Evolutionary conservation across 2,113 vertebrate genomes (phyloP).

Genomic region (Fregetta grallaria): DNA sequence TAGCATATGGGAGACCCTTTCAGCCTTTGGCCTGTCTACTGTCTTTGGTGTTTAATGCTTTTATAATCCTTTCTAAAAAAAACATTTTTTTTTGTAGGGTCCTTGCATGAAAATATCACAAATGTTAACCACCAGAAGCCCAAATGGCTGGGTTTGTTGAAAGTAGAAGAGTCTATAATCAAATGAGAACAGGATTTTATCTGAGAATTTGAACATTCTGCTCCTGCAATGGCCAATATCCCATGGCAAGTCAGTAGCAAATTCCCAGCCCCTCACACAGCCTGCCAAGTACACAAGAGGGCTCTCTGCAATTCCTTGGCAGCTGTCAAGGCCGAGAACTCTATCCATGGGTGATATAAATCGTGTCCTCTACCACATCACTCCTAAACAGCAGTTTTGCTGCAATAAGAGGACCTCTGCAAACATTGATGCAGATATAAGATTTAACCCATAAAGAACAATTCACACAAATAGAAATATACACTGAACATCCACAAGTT

Average conservation of each 20-base stretch:
- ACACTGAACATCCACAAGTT: not conserved
- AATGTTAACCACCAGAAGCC: not conserved
- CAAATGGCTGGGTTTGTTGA: not conserved
- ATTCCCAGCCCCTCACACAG: not conserved
- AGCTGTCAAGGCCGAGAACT: not conserved
- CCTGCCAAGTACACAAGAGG: not conserved
- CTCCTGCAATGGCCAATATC: not conserved
- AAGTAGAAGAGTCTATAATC: not conserved
- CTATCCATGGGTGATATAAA: not conserved
- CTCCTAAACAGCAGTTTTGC: not conserved
- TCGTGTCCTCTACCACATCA: not conserved
- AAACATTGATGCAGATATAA: not conserved
- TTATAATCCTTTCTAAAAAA: not conserved
- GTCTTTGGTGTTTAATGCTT: not conserved
- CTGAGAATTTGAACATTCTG: not conserved
- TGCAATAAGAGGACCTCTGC: not conserved
- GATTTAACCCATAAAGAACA: conserved; percentile 9
- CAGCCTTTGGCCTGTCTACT: not conserved
- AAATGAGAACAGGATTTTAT: not conserved
- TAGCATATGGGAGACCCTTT: not conserved
- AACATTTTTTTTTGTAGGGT: not conserved
- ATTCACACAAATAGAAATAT: not conserved
- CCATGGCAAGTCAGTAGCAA: not conserved
- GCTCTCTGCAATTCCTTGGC: not conserved
- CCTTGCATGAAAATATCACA: not conserved